These are phyloP conservation scores for Trichopria drosophilae DNA, from an alignment of 2,888 invertebrate genomes.

Conservation along the genomic window DNA sequence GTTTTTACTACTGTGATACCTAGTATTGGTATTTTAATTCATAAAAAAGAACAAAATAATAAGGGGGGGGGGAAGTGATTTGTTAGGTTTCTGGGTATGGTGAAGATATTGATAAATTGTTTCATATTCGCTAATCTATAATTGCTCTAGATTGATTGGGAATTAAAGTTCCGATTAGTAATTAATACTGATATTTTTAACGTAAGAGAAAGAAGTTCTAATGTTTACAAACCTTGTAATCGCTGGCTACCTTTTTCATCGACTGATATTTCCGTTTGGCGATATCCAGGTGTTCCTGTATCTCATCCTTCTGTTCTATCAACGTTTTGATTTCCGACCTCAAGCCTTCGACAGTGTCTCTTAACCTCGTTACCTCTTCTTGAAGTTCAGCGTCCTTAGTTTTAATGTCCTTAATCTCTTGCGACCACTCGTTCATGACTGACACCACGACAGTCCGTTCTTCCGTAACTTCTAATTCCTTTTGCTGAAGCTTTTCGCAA, in stretches of 20 bases:
- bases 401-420: constrained; percentile 49
- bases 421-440: constrained; percentile 49
- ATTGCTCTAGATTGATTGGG: too few relatives aligned
- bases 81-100: too few relatives aligned
- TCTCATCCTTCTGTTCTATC: constrained; percentile 44
- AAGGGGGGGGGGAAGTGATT: too few relatives aligned
- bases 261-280: constrained; percentile 66
- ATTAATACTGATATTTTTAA: too few relatives aligned
- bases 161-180: too few relatives aligned
- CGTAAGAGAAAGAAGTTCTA: too few relatives aligned
- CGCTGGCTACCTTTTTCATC: constrained; percentile 66
- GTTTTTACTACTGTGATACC: too few relatives aligned
- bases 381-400: constrained; percentile 58
- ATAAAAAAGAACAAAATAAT: too few relatives aligned
- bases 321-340: constrained; percentile 60
- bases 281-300: constrained; percentile 40
- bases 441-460: constrained; percentile 60
- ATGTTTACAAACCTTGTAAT: constrained; percentile 63
- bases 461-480: constrained; percentile 61
- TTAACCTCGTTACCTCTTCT: constrained; percentile 59
- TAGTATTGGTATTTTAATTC: too few relatives aligned
- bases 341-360: constrained; percentile 59
- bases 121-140: too few relatives aligned
- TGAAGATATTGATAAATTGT: too few relatives aligned
- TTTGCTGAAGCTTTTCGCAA: constrained; percentile 61